Percentiles rank a stretch among this genome's conserved stretches.
phyloP scores from a whole-genome alignment of 1,140 invertebrate species.

The Watersipora subatra region DNA sequence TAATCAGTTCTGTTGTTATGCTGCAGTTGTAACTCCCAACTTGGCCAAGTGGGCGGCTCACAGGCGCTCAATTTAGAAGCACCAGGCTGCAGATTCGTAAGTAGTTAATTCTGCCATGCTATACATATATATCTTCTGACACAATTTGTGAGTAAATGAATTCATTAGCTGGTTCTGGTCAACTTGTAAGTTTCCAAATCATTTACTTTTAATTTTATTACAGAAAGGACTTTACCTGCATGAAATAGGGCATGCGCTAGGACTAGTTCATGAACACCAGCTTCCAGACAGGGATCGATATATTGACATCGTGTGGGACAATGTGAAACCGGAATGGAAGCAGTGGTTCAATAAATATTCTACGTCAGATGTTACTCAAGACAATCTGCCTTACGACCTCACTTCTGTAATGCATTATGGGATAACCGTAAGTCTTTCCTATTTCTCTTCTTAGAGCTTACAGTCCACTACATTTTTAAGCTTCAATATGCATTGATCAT shows the following conservation, averaged over 20 bases:
- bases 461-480: too few species aligned
- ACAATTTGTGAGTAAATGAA: background rate
- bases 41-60: slow-evolving; percentile 31
- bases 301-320: slow-evolving; percentile 35
- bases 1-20: background rate
- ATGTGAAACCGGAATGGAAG: slow-evolving; percentile 28
- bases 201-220: slow-evolving; percentile 6
- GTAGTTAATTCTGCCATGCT: slow-evolving; percentile 6
- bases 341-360: slow-evolving; percentile 34
- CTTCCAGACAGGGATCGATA: slow-evolving; percentile 35
- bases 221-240: slow-evolving; percentile 37
- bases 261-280: slow-evolving; percentile 42
- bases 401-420: slow-evolving; percentile 45
- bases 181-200: too few species aligned
- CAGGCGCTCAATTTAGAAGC: slow-evolving; percentile 26
- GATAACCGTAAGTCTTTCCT: slow-evolving; percentile 23
- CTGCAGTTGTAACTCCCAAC: slow-evolving; percentile 32
- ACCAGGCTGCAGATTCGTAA: slow-evolving; percentile 31
- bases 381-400: slow-evolving; percentile 25
- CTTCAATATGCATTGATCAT: too few species aligned
- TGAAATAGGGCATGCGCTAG: slow-evolving; percentile 39
- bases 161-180: too few species aligned
- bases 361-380: slow-evolving; percentile 21
- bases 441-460: too few species aligned
- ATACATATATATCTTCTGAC: background rate